These are phyloP conservation scores for Irena cyanogastra DNA, from an alignment of 2,113 vertebrate species.

Conservation along the genomic window DNA sequence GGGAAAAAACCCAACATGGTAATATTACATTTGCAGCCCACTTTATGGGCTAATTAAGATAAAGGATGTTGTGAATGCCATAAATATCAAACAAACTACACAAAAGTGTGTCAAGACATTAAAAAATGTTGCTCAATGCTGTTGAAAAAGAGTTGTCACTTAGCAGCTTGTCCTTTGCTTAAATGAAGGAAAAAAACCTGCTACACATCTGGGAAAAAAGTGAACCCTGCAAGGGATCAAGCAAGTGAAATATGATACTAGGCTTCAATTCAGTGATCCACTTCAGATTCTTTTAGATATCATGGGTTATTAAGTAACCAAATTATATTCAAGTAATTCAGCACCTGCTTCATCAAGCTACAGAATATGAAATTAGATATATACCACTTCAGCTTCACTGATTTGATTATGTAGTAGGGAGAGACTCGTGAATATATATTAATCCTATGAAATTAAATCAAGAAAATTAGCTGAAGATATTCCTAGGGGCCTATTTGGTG, in stretches of 20 bases:
- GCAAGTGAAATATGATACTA: background rate
- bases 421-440: slow-evolving; percentile 71
- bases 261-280: background rate
- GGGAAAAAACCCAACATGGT: background rate
- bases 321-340: slow-evolving; percentile 73
- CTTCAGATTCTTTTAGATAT: slow-evolving; percentile 28
- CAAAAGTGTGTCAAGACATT: background rate
- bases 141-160: background rate
- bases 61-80: background rate
- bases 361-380: slow-evolving; percentile 68
- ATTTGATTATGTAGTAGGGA: slow-evolving; percentile 69
- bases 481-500: slow-evolving; percentile 62
- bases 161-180: background rate
- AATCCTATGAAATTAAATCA: slow-evolving; percentile 76
- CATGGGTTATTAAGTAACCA: slow-evolving; percentile 56
- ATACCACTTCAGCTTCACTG: slow-evolving; percentile 69
- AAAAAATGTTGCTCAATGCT: background rate
- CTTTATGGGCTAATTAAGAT: background rate
- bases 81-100: background rate
- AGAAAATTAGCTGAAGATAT: slow-evolving; percentile 69
- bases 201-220: background rate
- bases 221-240: background rate
- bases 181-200: background rate
- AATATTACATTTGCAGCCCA: background rate
- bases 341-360: slow-evolving; percentile 76